Evolutionary conservation across 1,140 invertebrate species (phyloP).

Genomic region (Heliconius hermathena): DNA sequence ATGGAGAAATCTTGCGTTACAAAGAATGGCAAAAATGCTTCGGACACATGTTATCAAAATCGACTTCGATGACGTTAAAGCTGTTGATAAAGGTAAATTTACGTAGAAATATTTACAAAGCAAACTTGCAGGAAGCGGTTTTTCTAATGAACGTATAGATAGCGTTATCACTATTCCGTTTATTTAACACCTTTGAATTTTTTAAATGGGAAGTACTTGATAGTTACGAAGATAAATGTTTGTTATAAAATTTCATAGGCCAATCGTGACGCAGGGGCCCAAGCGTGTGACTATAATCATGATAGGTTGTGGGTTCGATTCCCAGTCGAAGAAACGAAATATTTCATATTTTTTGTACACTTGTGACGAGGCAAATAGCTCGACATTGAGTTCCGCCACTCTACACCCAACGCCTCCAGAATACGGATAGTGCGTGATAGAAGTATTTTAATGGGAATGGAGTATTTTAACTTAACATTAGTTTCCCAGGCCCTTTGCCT

Average conservation of each 20-base stretch:
- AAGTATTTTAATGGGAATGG: too few relatives aligned
- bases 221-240: background rate
- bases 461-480: too few relatives aligned
- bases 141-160: background rate
- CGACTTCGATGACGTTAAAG: constrained; percentile 75
- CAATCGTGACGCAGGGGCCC: too few relatives aligned
- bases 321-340: too few relatives aligned
- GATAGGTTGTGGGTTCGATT: too few relatives aligned
- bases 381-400: too few relatives aligned
- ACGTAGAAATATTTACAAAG: background rate
- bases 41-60: constrained; percentile 83
- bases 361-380: too few relatives aligned
- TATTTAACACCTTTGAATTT: background rate
- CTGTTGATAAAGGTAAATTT: constrained; percentile 56
- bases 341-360: too few relatives aligned
- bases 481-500: too few relatives aligned
- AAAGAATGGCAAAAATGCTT: constrained; percentile 80
- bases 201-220: background rate
- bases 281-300: too few relatives aligned
- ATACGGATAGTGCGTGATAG: too few relatives aligned
- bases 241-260: background rate
- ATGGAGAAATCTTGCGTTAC: constrained; percentile 70
- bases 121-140: background rate
- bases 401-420: too few relatives aligned
- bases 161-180: background rate